Evolutionary conservation across 2,113 vertebrate species (phyloP), one percentile per base, ranked within the genome.

Genomic region (Pimephales promelas): DNA sequence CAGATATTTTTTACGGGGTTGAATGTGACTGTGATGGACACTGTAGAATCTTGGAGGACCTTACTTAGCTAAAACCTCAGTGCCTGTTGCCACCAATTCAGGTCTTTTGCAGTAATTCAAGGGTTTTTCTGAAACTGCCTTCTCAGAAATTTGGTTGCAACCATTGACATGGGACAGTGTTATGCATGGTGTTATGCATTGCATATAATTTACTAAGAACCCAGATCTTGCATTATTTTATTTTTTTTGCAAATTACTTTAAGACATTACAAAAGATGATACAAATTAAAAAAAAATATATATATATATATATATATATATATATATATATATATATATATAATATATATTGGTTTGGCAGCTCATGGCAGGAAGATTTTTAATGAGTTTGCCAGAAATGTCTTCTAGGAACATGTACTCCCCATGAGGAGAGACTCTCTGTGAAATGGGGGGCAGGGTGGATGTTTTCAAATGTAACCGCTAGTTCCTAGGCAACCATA

Each of bases 391-490:
- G 6, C 61, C 26, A 18, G 18, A 64, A 31, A 20, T 40, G 34
- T 36, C 31, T 68, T 22, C 0, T 4, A 70, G 20, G 34, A 70
- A n/a, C 9, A n/a, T 11, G 28, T 10, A 34, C 62, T 66, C 28
- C 14, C 28, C 62, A 34, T 31, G 18, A 34, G 62, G 62, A 66
- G 62, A 28, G 5, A 28, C 59, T 62, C 26, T 4, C 18, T 13
- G 13, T 62, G 13, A 62, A 62, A 62, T 16, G 26, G 59, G 59
- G 16, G 59, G 26, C 0, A 2, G 13, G 28, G 8, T 66, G 20
- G 28, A 36, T 66, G 62, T 66, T 66, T 66, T 66, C 62, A 66
- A 31, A 66, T 66, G 34, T 13, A 76, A 31, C 49, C 20, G 36
- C 52, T n/a, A 57, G 52, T 76, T 76, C 20, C 47, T 76, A 8